Evolutionary conservation across 2,888 invertebrate species (phyloP), one percentile per base, ranked within the genome.

Genomic region (Caenorhabditis sp.): DNA sequence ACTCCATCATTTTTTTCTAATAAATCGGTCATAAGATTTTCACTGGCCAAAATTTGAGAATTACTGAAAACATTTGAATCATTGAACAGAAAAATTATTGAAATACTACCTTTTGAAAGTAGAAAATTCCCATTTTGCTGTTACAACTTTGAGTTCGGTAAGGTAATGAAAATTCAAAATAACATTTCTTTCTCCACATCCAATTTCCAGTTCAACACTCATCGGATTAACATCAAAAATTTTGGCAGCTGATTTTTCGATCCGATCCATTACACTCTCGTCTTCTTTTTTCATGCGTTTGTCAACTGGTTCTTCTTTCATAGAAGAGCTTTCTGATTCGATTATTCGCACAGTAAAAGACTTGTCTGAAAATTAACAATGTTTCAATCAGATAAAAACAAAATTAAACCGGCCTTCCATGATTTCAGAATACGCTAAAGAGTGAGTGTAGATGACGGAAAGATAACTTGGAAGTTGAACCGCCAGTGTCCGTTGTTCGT

Each of bases 401-500:
- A n/a, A 14, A 43, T 43, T 43, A 77, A n/a, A n/a, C n/a, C n/a
- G n/a, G n/a, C 77, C 77, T 19, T 77, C 69, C 12, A 66, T 66
- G 1, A 81, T 77, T 17, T 78, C 76, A 51, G 76, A 77, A 64
- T 78, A 80, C 17, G 80, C 80, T 10, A 66, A 62, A 1, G 80
- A 72, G 31, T 80, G 78, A 1, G 75, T 66, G 50, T 80, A 74
- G 17, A 71, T 62, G 14, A 80, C 70, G 10, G 68, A 53, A 17
- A 80, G 66, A 17, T 68, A 66, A 37, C 69, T 61, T 17, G 80
- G 80, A 1, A 80, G 67, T 10, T 70, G 53, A 53, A 67, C 23
- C 49, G 77, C 69, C 4, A 77, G 58, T 8, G 68, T 59, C 26
- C 66, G 54, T 19, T 74, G 76, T 14, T 72, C 57, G 2, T 23